phyloP scores from a whole-genome alignment of 2,888 invertebrate genomes.

The Nasonia oneida region DNA sequence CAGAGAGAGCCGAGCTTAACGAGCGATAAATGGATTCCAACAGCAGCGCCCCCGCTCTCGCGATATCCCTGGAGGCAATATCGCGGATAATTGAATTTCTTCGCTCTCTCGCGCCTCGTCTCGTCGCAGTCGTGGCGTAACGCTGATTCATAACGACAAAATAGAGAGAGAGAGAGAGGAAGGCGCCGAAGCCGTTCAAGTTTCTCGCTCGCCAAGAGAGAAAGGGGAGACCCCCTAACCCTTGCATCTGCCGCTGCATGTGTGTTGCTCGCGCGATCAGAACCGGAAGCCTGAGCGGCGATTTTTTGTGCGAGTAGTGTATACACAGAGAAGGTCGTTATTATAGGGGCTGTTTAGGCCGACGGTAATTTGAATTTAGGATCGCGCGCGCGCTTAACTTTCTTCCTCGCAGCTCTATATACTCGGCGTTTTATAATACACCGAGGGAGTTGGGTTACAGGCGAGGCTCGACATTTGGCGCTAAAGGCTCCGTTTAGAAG shows the following conservation, averaged over 20 bases:
- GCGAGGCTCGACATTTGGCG: not conserved
- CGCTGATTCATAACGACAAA: conserved; percentile 61
- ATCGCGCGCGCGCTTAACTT: not conserved
- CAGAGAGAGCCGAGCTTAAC: conserved; percentile 56
- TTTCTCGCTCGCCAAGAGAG: conserved; percentile 10
- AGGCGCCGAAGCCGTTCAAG: conserved; percentile 56
- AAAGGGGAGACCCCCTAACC: conserved; percentile 36
- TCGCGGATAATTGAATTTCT: conserved; percentile 61
- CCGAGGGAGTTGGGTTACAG: not conserved
- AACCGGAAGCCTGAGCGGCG: conserved; percentile 55
- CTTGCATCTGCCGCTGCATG: conserved; percentile 9
- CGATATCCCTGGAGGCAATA: conserved; percentile 46
- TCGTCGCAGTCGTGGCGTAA: not conserved
- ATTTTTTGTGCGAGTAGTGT: conserved; percentile 37
- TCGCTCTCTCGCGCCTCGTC: not conserved
- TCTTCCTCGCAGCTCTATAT: not conserved
- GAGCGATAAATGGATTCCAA: conserved; percentile 62
- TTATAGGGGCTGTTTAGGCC: conserved; percentile 6
- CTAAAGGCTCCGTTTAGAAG: conserved; percentile 14
- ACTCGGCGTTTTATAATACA: not conserved
- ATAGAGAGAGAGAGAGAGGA: conserved; percentile 10
- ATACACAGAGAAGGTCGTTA: not conserved
- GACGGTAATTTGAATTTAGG: conserved; percentile 16
- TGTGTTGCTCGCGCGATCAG: conserved; percentile 23
- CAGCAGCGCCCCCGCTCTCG: not conserved